A percentile compares a stretch with the other conserved stretches of the same genome.
phyloP scores from a whole-genome alignment of 2,888 invertebrate species.

The Exephanes ischioxanthus region DNA sequence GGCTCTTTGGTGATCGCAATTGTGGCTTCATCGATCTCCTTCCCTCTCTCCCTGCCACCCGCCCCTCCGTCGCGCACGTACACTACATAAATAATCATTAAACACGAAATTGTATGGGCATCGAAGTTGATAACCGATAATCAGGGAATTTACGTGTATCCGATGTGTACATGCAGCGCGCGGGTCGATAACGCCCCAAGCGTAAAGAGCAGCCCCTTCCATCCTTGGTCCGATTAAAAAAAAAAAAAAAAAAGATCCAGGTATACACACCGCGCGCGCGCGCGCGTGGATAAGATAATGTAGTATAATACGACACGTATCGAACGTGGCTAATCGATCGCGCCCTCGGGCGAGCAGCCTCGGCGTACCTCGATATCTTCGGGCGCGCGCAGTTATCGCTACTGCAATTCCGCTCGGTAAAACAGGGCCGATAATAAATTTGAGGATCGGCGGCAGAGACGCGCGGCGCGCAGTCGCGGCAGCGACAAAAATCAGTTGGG shows the following conservation, averaged over 20 bases:
- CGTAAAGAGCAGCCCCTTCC: constrained; percentile 7
- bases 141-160: constrained; percentile 57
- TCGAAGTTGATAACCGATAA: constrained; percentile 65
- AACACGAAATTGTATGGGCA: constrained; percentile 53
- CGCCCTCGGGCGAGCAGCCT: constrained; percentile 47
- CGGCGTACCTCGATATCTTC: constrained; percentile 39
- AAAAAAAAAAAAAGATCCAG: background rate
- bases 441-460: constrained; percentile 29
- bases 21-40: constrained; percentile 52
- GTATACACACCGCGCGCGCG: background rate
- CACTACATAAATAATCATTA: constrained; percentile 64
- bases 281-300: constrained; percentile 26
- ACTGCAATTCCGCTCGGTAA: constrained; percentile 41
- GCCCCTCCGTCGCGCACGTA: background rate
- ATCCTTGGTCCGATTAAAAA: background rate
- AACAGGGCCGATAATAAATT: constrained; percentile 60
- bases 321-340: constrained; percentile 62
- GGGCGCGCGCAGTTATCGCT: constrained; percentile 58
- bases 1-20: constrained; percentile 40
- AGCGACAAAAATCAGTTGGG: constrained; percentile 54
- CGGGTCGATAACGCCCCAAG: constrained; percentile 27
- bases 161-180: constrained; percentile 31
- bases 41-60: background rate
- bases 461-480: constrained; percentile 5
- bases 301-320: constrained; percentile 45